phyloP scores from a whole-genome alignment of 2,888 invertebrate genomes.

The Suillia variegata region DNA sequence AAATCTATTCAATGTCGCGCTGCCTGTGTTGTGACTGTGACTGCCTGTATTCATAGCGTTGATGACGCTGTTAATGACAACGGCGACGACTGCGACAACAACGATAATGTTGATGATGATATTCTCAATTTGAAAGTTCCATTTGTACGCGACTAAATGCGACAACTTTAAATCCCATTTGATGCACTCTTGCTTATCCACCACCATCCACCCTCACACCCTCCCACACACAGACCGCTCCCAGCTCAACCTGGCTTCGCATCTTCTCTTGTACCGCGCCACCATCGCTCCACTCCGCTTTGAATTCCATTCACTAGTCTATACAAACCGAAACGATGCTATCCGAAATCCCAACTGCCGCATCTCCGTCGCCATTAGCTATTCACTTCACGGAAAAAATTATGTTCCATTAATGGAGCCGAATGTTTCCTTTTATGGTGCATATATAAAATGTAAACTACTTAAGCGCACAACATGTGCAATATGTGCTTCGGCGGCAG shows the following conservation, averaged over 20 bases:
- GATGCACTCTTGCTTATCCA: conserved; percentile 47
- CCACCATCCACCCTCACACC: background rate
- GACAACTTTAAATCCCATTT: conserved; percentile 55
- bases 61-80: no score
- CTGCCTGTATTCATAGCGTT: no score
- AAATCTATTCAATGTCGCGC: no score
- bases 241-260: background rate
- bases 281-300: background rate
- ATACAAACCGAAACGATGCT: background rate
- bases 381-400: conserved; percentile 15
- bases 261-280: background rate
- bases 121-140: background rate
- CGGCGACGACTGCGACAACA: no score
- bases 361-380: background rate
- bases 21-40: no score
- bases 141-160: conserved; percentile 41
- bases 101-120: no score
- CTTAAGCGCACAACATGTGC: conserved; percentile 45
- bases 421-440: conserved; percentile 48
- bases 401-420: conserved; percentile 52
- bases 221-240: background rate
- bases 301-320: background rate
- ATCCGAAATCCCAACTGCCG: background rate
- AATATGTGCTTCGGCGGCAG: conserved; percentile 15
- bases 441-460: conserved; percentile 54